Evolutionary conservation across 2,113 vertebrate genomes (phyloP).

Genomic region (Phaetusa simplex): DNA sequence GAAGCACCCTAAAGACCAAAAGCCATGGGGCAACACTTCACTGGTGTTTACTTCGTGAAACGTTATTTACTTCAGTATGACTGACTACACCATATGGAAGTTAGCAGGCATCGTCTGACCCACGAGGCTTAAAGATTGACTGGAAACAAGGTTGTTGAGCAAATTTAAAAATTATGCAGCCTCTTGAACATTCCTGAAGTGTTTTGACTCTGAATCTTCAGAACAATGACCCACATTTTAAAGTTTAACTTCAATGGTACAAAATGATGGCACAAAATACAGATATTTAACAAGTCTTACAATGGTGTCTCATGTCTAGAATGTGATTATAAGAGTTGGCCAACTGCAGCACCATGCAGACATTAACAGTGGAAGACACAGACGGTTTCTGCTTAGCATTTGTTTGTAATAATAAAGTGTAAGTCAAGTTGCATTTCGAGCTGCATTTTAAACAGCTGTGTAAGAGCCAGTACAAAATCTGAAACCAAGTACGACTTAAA

Average conservation of each 20-base stretch:
- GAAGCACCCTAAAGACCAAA: neutral
- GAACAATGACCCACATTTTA: neutral
- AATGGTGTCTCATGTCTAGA: neutral
- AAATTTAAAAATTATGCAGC: neutral
- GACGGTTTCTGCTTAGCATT: constrained; percentile 49
- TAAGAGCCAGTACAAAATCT: neutral
- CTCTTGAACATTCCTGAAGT: neutral
- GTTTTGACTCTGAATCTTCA: constrained; percentile 25
- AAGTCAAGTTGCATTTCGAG: constrained; percentile 32
- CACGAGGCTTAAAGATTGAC: neutral
- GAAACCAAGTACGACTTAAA: neutral
- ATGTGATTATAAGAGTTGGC: constrained; percentile 40
- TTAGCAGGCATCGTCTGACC: neutral
- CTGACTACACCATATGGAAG: neutral
- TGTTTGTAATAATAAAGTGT: constrained; percentile 17
- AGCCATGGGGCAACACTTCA: neutral
- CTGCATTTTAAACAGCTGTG: constrained; percentile 43
- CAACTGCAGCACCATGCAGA: constrained; percentile 1
- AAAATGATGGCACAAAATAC: neutral
- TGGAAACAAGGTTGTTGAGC: neutral
- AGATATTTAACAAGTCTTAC: neutral
- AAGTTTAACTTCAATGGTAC: neutral
- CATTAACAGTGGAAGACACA: constrained; percentile 21
- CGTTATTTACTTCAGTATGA: neutral
- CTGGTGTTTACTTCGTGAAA: neutral